These are phyloP conservation scores for Crocallis elinguaria DNA, from an alignment of 2,888 invertebrate species.

Conservation along the genomic window DNA sequence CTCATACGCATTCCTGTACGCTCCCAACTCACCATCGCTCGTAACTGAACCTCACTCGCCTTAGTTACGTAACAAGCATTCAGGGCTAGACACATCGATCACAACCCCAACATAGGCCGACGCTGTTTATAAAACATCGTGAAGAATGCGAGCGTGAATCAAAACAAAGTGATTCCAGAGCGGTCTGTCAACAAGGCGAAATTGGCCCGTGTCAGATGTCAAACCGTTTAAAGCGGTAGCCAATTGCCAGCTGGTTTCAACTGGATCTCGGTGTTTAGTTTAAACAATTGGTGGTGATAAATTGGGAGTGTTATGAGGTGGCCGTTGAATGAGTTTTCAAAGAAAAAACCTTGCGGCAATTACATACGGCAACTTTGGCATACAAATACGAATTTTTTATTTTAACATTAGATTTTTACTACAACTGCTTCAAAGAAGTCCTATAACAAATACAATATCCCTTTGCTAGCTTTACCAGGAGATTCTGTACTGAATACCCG, in stretches of 20 bases:
- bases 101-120: neutral
- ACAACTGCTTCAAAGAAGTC: neutral
- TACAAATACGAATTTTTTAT: too few species aligned
- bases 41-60: too few species aligned
- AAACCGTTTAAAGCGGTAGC: slow-evolving; percentile 53
- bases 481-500: neutral
- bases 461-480: neutral
- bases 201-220: slow-evolving; percentile 62
- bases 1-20: too few species aligned
- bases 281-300: slow-evolving; percentile 21
- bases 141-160: slow-evolving; percentile 24
- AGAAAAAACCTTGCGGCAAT: too few species aligned
- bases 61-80: too few species aligned
- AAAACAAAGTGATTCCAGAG: slow-evolving; percentile 26
- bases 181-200: slow-evolving; percentile 22
- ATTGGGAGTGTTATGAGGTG: neutral
- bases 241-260: slow-evolving; percentile 55
- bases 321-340: too few species aligned
- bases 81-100: slow-evolving; percentile 3
- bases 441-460: too few species aligned
- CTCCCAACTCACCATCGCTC: too few species aligned
- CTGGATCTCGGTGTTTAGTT: slow-evolving; percentile 41
- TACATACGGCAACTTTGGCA: too few species aligned
- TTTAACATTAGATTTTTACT: neutral
- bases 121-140: slow-evolving; percentile 22